Base-by-base conservation (phyloP, 2,888 invertebrate genomes). In the Eilema sororculum region DNA sequence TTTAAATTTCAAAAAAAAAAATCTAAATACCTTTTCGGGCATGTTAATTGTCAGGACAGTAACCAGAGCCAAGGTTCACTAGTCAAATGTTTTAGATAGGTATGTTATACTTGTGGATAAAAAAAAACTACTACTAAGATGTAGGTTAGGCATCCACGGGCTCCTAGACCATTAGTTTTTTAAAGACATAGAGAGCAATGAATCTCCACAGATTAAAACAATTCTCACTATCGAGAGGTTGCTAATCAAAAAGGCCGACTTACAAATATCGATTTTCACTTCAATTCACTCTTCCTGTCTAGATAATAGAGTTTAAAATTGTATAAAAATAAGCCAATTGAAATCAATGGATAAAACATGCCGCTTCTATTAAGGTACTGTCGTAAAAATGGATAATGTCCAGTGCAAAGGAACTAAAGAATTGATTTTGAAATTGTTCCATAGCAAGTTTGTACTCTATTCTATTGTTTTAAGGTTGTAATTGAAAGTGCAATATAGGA, bases 361-460 rank as follows among this genome's bases (percentile, higher is more conserved):
- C 84, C 82, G 81, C 80, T 84, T 89, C 89, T 89, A 90, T 90
- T 86, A 90, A 86, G 84, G 86, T 79, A 76, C 79, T 78, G 86
- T 90, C 90, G 88, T 92, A 91, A 92, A 92, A 90, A 88, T 86
- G 86, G 86, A 87, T 88, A 90, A 89, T 85, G 87, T 84, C 78
- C 79, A 86, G 86, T 82, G 86, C 86, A 85, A 87, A 77, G 70
- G 69, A 81, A 77, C 75, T 82, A 75, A 77, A 68, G 71, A 76
- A 81, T 84, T 82, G 84, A 89, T 89, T 89, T 86, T 86, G 82
- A 78, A 76, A 73, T 68, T 78, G 79, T 76, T 75, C 79, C 72
- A 57, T 75, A 69, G 73, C 75, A 75, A 75, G 60, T 67, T 58
- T 76, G 72, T 67, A 70, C 77, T 73, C 70, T 81, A 74, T n/a